Evolutionary conservation across 2,888 invertebrate genomes (phyloP).

Genomic region (Onthophagus sagittarius): DNA sequence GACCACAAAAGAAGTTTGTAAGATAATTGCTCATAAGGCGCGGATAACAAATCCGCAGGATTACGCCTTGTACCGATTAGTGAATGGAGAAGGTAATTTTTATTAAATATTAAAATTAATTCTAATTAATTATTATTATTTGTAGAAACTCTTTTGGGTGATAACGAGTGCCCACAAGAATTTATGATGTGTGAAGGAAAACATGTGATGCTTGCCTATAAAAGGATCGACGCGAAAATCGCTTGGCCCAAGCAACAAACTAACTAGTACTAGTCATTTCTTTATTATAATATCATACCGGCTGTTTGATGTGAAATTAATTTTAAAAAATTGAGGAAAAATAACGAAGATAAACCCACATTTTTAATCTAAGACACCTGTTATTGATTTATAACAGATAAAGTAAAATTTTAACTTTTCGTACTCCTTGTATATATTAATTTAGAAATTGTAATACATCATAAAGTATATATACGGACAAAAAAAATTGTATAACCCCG

Average conservation of each 20-base stretch:
- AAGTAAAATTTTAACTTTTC: conserved; percentile 13
- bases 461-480: not conserved
- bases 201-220: conserved; percentile 91
- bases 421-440: conserved; percentile 9
- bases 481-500: conserved; percentile 16
- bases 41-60: conserved; percentile 96
- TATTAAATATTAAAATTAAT: not conserved
- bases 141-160: conserved; percentile 82
- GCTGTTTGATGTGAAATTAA: conserved; percentile 26
- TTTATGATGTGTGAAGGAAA: conserved; percentile 75
- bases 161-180: conserved; percentile 87
- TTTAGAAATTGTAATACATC: not conserved
- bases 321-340: conserved; percentile 14
- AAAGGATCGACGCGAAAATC: conserved; percentile 93
- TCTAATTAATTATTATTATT: not conserved
- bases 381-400: conserved; percentile 9
- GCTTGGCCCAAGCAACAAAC: conserved; percentile 79
- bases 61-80: conserved; percentile 85
- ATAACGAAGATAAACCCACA: not conserved
- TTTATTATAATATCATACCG: conserved; percentile 31
- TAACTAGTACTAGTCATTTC: conserved; percentile 37
- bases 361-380: not conserved
- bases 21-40: conserved; percentile 92
- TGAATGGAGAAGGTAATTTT: conserved; percentile 79
- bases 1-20: conserved; percentile 88